Evolutionary conservation across 2,113 vertebrate species (phyloP).

Genomic region (Accipiter cooperii): DNA sequence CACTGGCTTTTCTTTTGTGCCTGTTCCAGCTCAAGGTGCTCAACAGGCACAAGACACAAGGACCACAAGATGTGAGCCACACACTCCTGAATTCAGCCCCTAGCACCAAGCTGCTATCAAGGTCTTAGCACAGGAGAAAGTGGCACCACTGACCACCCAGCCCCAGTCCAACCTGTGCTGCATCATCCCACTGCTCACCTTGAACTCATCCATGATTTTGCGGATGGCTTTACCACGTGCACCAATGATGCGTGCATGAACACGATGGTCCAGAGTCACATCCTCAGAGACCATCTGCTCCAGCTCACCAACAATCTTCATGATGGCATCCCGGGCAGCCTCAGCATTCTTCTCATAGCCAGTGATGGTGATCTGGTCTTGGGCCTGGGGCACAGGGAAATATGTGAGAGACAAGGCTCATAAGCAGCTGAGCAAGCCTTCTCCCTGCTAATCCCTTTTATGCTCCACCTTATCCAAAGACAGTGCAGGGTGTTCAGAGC

Average conservation of each 20-base stretch:
- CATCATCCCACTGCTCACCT: constrained; percentile 61
- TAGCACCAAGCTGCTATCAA: background rate
- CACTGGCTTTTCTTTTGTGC: background rate
- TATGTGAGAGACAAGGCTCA: background rate
- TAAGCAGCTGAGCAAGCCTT: background rate
- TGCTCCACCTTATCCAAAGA: background rate
- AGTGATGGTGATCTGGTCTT: constrained; percentile 97
- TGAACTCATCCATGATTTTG: constrained; percentile 98
- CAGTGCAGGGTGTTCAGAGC: background rate
- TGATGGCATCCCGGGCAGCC: constrained; percentile 89
- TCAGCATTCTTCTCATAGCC: constrained; percentile 94
- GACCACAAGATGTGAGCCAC: background rate
- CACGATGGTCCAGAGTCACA: constrained; percentile 89
- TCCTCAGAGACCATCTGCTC: constrained; percentile 97
- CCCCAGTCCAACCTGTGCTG: background rate
- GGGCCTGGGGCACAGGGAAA: constrained; percentile 19
- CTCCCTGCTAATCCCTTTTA: background rate
- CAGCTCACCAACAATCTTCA: constrained; percentile 89
- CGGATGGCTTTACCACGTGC: constrained; percentile 95
- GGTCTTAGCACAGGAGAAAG: background rate
- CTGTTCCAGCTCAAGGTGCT: background rate
- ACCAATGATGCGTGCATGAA: constrained; percentile 95
- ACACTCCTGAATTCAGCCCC: background rate
- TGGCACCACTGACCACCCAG: background rate
- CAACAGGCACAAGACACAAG: background rate